Base-by-base conservation (phyloP, 1,140 invertebrate genomes). In the Drosophila suzukii region DNA sequence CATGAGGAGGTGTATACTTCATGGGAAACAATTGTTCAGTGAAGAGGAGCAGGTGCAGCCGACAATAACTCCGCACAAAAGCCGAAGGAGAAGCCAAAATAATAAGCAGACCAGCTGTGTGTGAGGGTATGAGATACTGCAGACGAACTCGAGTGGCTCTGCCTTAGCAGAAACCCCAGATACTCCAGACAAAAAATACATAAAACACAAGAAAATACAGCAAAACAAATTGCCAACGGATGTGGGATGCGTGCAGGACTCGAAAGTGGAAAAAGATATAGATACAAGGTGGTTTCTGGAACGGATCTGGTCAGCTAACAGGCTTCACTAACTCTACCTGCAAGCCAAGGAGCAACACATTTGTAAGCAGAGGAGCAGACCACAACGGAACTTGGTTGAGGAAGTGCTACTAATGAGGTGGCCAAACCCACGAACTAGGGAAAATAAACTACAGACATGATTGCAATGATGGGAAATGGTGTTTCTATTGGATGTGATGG, bases 181-280 rank as follows among this genome's bases (percentile, higher is more conserved):
- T 53, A 27, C 27, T 50, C 15, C 6, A 49, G 30, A 50, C 32
- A 55, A 67, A 59, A 59, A 15, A 38, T 20, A 32, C 20, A 51
- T 5, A 44, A 56, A 46, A 13, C 39, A 57, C 17, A 41, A 7
- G 32, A 57, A 55, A 46, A 67, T 1, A 58, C 57, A 47, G 60
- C 65, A 51, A 36, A 66, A 75, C 67, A 51, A 74, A 82, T 67
- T 66, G 75, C 54, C 30, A 81, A 56, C 68, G 80, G 68, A 81
- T 81, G 79, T 81, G 76, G 66, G 36, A 58, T 72, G 73, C 73
- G 73, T 75, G 73, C 61, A 76, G 73, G 73, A 76, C 61, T 58
- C 54, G 17, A 34, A 53, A 58, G 55, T 54, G 58, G 63, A 62
- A 34, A 7, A 24, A 54, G 34, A 47, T 53, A 63, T 57, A 49